Base-by-base conservation (phyloP, 1,140 invertebrate species). In the Heterodera schachtii region DNA sequence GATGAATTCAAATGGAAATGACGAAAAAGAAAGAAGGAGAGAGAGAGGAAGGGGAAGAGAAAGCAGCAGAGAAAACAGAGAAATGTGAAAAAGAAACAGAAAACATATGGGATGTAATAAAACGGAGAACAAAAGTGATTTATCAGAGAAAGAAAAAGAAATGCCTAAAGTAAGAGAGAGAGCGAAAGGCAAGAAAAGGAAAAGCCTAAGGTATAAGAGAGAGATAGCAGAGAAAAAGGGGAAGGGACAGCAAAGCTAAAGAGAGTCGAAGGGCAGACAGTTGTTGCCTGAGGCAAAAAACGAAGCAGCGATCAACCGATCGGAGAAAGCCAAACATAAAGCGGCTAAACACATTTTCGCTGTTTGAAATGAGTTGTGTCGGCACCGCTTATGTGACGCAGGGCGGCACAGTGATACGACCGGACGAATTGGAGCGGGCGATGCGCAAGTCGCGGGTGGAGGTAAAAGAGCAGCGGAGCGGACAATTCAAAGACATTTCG, bases 401-500 rank as follows among this genome's bases (percentile, higher is more conserved):
- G 46, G 77, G 77, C 6, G 77, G 77, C 31, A 66, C 77, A 16
- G 21, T 78, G 47, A 44, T 78, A 3, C 44, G 77, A 2, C 77
- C 77, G 44, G 77, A 78, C 9, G 64, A 78, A 31, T 19, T 78
- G 77, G 60, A 71, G 13, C 66, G 70, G 46, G 70, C 66, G 47
- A 70, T 78, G 13, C 77, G 77, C 31, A 49, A 78, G n/a, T 47
- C 64, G 44, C 2, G 11, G 11, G 11, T 66, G 31, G 31, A 78
- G 77, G 77, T 70, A 16, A 41, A 13, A 3, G 31, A 31, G 11
- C 9, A 41, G 6, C 19, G n/a, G 41, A 1, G 11, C 13, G 5
- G 21, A 76, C 31, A 78, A 78, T 46, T 31, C n/a, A 31, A 13
- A 21, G 41, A 11, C 6, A n/a, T 0, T 31, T 71, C 69, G 21